Evolutionary conservation across 2,888 invertebrate species (phyloP), one percentile per base, ranked within the genome.

Genomic region (Himalopsyche kuldschensis): DNA sequence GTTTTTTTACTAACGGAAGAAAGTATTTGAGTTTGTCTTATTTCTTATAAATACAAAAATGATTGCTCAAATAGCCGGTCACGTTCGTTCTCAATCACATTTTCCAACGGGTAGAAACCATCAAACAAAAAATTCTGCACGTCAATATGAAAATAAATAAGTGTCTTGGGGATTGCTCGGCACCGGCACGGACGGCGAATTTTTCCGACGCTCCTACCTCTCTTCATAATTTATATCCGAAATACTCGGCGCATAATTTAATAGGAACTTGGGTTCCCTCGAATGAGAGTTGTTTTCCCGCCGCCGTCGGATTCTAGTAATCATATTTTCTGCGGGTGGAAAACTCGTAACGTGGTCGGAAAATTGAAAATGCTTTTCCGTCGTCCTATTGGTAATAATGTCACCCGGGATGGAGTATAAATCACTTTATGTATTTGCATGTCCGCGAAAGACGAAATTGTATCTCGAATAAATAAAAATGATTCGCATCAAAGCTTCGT

Each of bases 231-330:
- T 84, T 78, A 84, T 79, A 76, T 79, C 82, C 41, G 76, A 63
- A 78, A 79, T 69, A 75, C 48, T 78, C 32, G 69, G 63, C 76
- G 55, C 79, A 55, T 82, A 84, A 84, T 84, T 84, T 79, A 82
- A 84, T 82, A 79, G 84, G 79, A 76, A 78, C 82, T 79, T 79
- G 63, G 75, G 79, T 79, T 84, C 76, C 76, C 81, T 76, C 75
- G 76, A 81, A 84, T 79, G 79, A 46, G 48, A 75, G 46, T 75
- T 79, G 78, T 41, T 35, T 80, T 48, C 78, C 31, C 78, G 75
- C 47, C 47, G 35, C 30, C 17, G 47, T 30, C 48, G 78, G 63
- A 84, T 82, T 78, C 69, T 35, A 8, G 32, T 84, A 84, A 84
- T 84, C 82, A 55, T 79, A 82, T 84, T 84, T 82, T 79, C 84